phyloP scores from a whole-genome alignment of 1,140 invertebrate species.

The Cylas formicarius region DNA sequence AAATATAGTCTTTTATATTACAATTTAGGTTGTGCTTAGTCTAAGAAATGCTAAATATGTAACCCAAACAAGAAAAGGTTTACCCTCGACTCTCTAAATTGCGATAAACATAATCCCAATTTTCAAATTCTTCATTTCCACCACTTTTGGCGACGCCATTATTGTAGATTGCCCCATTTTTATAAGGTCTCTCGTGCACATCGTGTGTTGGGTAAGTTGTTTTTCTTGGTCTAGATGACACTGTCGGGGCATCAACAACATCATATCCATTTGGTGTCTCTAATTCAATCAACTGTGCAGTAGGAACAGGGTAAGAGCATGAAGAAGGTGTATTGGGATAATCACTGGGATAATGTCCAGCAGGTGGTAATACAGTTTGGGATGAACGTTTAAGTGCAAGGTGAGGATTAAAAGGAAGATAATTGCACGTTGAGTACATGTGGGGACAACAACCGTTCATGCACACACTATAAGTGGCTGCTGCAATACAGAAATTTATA shows the following conservation, averaged over 20 bases:
- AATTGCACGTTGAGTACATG: too few relatives aligned
- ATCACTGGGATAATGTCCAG: too few relatives aligned
- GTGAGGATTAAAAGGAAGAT: too few relatives aligned
- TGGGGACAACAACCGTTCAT: too few relatives aligned
- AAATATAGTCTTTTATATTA: too few relatives aligned
- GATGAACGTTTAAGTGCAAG: too few relatives aligned
- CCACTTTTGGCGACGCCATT: constrained; percentile 20
- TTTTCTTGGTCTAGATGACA: constrained; percentile 15
- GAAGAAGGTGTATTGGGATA: too few relatives aligned
- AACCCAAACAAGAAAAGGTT: background rate
- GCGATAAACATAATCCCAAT: constrained; percentile 72
- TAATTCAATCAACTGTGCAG: constrained; percentile 62
- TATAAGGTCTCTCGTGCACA: constrained; percentile 15
- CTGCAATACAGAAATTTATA: too few relatives aligned
- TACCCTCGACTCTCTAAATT: constrained; percentile 62
- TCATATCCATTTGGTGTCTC: constrained; percentile 47
- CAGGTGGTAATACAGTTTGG: too few relatives aligned
- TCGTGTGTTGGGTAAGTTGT: constrained; percentile 2
- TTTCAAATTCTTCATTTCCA: constrained; percentile 33
- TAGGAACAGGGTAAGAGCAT: constrained; percentile 42
- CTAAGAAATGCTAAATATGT: too few relatives aligned
- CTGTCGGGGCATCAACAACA: constrained; percentile 17
- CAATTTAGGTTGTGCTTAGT: too few relatives aligned
- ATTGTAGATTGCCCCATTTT: constrained; percentile 10
- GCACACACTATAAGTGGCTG: too few relatives aligned